Base-by-base conservation (phyloP, 1,140 invertebrate species). In the Heliconius melpomene region DNA sequence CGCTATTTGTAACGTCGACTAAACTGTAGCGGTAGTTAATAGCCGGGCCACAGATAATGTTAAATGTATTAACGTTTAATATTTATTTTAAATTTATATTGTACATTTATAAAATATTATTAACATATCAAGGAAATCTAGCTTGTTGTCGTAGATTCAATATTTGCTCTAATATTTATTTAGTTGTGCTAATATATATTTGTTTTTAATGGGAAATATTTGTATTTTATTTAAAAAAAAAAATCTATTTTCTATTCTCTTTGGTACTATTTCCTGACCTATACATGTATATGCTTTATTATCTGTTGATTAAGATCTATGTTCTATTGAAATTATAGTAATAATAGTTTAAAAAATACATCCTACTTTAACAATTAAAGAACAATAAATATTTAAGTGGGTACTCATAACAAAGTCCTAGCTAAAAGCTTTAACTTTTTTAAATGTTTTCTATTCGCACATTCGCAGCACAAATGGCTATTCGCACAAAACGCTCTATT, bases 1-100 rank as follows among this genome's bases (percentile, higher is more conserved):
- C 89, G 91, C 91, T 94, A 94, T 89, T 89, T 89, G 87, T 89
- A 89, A 86, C 77, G 78, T 74, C 73, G 78, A 72, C 72, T 79
- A 60, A 79, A 77, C 71, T 72, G 71, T 40, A 72, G 36, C 71
- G 29, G 71, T 72, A n/a, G 71, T 40, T 72, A 83, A 73, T 79
- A 79, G 72, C 74, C 74, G 66, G 32, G 32, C 71, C 36, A 72
- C 36, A 38, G 36, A 72, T 16, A 72, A 38, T 11, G 13, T 66
- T n/a, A 72, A 26, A 72, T 40, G 18, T 40, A 38, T 72, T 3
- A 32, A 36, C 70, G 6, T 71, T 71, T 18, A 11, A 36, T 71
- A 36, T 71, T 32, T 32, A 16, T 57, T 9, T 57, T 23, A 20
- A 52, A 52, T 2, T 5, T 52, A 52, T 52, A 52, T 52, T 52